Evolutionary conservation across 2,888 invertebrate species (phyloP).

Genomic region (Magallana nippona): DNA sequence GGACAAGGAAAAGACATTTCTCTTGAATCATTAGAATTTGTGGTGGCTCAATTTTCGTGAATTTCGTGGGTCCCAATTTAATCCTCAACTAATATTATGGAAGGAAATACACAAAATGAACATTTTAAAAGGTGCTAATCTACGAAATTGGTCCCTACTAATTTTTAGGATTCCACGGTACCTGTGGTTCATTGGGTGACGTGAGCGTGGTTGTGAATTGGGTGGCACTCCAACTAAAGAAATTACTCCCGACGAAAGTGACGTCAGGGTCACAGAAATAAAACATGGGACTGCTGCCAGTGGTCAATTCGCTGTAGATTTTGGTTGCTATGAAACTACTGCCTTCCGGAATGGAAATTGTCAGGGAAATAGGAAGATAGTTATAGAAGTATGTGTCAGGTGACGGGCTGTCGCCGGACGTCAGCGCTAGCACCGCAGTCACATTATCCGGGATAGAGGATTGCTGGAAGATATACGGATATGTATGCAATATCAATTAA

Average conservation of each 20-base stretch:
- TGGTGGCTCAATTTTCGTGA: too few species aligned
- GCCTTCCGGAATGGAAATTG: conserved; percentile 1
- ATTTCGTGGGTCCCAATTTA: too few species aligned
- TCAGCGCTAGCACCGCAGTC: not conserved
- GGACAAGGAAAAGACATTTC: too few species aligned
- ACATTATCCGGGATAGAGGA: not conserved
- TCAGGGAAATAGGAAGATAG: not conserved
- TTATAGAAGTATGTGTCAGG: not conserved
- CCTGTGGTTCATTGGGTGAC: not conserved
- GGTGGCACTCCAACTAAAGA: not conserved
- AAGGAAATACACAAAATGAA: too few species aligned
- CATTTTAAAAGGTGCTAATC: too few species aligned
- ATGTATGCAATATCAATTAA: not conserved
- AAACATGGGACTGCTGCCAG: not conserved
- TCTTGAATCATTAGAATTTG: too few species aligned
- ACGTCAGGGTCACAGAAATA: conserved; percentile 22
- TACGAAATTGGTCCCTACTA: too few species aligned
- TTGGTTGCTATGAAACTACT: not conserved
- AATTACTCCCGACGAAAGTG: conserved; percentile 7
- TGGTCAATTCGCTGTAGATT: not conserved
- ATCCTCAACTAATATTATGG: too few species aligned
- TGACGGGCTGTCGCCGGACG: not conserved
- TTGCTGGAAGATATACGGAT: not conserved
- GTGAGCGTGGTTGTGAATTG: not conserved
- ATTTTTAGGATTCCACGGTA: not conserved